phyloP scores from a whole-genome alignment of 2,113 vertebrate genomes.

The Brachyhypopomus gauderio region DNA sequence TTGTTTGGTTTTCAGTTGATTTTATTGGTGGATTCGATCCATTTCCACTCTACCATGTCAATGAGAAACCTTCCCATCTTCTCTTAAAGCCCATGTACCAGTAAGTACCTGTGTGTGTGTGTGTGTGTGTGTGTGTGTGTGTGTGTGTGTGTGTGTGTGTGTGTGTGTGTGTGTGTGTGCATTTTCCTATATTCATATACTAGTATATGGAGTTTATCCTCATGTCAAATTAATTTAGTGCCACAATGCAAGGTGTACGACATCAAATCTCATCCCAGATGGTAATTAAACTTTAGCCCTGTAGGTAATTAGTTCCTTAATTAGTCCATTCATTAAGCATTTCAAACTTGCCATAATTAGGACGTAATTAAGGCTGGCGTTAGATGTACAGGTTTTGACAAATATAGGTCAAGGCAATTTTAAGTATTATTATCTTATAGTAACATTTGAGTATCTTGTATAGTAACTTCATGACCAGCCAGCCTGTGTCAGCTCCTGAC shows the following conservation, averaged over 20 bases:
- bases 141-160: constrained; percentile 22
- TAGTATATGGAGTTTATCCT: background rate
- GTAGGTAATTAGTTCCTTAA: constrained; percentile 47
- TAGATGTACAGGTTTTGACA: background rate
- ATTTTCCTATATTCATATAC: background rate
- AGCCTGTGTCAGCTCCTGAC: too few species aligned
- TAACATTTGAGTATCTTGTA: too few species aligned
- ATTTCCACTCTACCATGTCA: constrained; percentile 94
- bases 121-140: constrained; percentile 22
- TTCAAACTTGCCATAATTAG: constrained; percentile 41
- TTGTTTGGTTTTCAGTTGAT: constrained; percentile 88
- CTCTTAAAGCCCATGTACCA: constrained; percentile 88
- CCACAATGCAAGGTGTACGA: background rate
- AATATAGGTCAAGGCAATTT: constrained; percentile 25
- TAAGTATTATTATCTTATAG: background rate
- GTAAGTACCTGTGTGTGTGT: constrained; percentile 78
- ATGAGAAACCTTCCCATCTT: constrained; percentile 91
- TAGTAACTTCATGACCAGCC: too few species aligned
- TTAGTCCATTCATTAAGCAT: constrained; percentile 29
- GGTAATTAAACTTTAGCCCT: constrained; percentile 41
- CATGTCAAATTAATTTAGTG: background rate
- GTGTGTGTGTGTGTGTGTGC: constrained; percentile 15
- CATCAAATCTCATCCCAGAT: constrained; percentile 16
- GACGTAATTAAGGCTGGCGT: constrained; percentile 36
- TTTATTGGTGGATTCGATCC: constrained; percentile 98